Evolutionary conservation across 2,113 vertebrate genomes (phyloP).

Genomic region (Sander lucioperca): DNA sequence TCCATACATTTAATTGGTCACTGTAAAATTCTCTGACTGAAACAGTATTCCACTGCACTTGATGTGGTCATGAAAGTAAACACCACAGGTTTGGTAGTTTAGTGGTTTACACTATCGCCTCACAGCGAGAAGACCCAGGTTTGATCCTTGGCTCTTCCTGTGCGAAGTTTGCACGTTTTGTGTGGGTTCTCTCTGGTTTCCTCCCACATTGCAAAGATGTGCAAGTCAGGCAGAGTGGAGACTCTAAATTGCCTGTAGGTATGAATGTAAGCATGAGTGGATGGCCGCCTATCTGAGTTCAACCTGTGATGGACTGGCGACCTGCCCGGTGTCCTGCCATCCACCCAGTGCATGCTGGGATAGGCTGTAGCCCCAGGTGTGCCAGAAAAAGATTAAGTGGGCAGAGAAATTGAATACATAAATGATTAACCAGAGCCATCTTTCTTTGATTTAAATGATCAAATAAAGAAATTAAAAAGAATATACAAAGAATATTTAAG

Average conservation of each 20-base stretch:
- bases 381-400: constrained; percentile 57
- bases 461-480: constrained; percentile 11
- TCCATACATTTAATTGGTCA: background rate
- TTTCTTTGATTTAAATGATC: constrained; percentile 24
- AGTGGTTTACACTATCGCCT: constrained; percentile 41
- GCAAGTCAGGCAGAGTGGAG: constrained; percentile 60
- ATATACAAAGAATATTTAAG: background rate
- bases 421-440: constrained; percentile 27
- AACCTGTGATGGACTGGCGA: constrained; percentile 63
- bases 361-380: constrained; percentile 57
- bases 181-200: constrained; percentile 66
- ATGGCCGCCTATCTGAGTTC: constrained; percentile 64
- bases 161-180: constrained; percentile 50
- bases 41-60: background rate
- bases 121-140: constrained; percentile 44
- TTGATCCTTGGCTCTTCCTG: constrained; percentile 62
- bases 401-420: constrained; percentile 54
- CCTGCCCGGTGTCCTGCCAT: constrained; percentile 64
- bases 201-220: constrained; percentile 58
- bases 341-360: constrained; percentile 71
- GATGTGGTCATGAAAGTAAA: constrained; percentile 9
- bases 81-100: constrained; percentile 22
- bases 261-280: constrained; percentile 58
- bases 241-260: constrained; percentile 63
- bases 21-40: background rate